Evolutionary conservation across 2,113 vertebrate species (phyloP).

Genomic region (Lophura nycthemera): DNA sequence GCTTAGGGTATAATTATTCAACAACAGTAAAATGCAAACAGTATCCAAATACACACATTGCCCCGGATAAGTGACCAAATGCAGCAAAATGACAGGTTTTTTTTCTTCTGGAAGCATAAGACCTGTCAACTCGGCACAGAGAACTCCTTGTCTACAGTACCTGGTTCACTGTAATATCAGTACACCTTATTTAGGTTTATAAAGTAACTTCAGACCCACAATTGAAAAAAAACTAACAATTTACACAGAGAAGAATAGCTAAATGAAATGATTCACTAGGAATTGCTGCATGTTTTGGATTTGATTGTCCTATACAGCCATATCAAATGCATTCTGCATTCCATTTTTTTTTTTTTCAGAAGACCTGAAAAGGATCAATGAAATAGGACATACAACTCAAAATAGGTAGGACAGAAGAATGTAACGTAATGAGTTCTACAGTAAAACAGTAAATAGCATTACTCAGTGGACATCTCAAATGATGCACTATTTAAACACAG

Average conservation of each 20-base stretch:
- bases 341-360: background rate
- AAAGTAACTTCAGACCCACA: background rate
- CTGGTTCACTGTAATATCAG: background rate
- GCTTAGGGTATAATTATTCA: background rate
- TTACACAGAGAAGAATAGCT: background rate
- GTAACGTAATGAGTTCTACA: background rate
- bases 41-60: background rate
- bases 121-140: background rate
- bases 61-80: background rate
- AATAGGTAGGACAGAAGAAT: background rate
- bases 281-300: accelerated
- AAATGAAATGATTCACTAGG: background rate
- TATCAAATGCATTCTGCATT: accelerated
- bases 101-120: background rate
- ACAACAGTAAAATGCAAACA: background rate
- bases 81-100: background rate
- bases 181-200: background rate
- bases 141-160: background rate
- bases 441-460: background rate
- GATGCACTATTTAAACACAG: background rate
- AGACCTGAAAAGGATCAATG: background rate
- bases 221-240: background rate
- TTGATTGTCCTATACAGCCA: accelerated
- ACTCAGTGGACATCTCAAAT: background rate
- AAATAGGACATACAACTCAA: background rate